Base-by-base conservation (phyloP, 2,888 invertebrate species). In the Leptinotarsa peninsularis region DNA sequence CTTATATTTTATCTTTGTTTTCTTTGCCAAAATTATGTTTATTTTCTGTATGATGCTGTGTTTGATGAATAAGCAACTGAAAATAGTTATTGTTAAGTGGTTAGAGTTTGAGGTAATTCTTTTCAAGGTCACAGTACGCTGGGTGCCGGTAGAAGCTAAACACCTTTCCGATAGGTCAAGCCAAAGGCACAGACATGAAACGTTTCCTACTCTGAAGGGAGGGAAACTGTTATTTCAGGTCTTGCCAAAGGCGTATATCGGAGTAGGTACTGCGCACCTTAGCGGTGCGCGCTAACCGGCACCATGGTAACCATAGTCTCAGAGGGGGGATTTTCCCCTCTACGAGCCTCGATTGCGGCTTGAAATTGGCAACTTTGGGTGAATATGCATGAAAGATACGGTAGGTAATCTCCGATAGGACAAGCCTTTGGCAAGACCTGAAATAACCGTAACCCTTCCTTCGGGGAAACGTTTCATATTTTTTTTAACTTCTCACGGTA, bases 371-470 rank as follows among this genome's bases (percentile, higher is more conserved):
- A 33, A 7, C 33, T 33, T 33, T 7, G 33, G 33, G 33, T 33
- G 7, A 33, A 27, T 27, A 27, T 27, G 27, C 27, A 27, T 27
- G 14, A 43, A 43, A 27, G 27, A 27, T 27, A 7, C 50, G 66
- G 49, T 18, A 66, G 0, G 66, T 56, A n/a, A 15, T 49, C 43
- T 18, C 15, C 66, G 66, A 17, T 17, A 66, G 74, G 70, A 67
- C 67, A 74, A 67, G 50, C 71, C 68, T 50, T 75, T 43, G 67
- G 71, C 75, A 67, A 71, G 75, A 75, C 71, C 71, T 50, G 66
- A 75, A 75, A 74, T 50, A 50, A 50, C 15, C 50, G 50, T 50
- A 67, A 70, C 66, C 49, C 49, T 43, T 60, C 71, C 71, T 71
- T 74, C 63, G 33, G 71, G 74, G 54, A 74, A 71, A 71, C 67